Evolutionary conservation across 2,888 invertebrate genomes (phyloP), one percentile per base, ranked within the genome.

Genomic region (Axea sp.): DNA sequence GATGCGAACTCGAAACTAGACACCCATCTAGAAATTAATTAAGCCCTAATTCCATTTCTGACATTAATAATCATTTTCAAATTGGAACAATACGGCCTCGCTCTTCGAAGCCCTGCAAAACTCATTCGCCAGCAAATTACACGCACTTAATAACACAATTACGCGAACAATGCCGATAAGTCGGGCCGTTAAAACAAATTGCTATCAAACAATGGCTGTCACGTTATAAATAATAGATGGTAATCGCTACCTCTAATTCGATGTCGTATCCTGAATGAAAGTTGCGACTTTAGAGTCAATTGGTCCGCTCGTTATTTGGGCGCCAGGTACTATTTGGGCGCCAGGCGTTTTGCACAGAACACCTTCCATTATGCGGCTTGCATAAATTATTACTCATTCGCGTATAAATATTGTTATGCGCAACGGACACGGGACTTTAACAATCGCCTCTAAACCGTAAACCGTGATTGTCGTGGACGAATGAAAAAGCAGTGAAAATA

Each of bases 101-200:
- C 28, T 49, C 19, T 28, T 49, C 33, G 51, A 62, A 65, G 26
- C 14, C 45, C 35, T 8, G n/a, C 57, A 19, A 39, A 31, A 57
- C 57, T 67, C 67, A 26, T 57, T 39, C 33, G 49, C 39, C 41
- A 17, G 41, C 49, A 57, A 49, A 67, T 67, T 67, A 57, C 67
- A 67, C 31, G 49, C 55, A 67, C 49, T 57, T 49, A 67, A 67
- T 67, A 67, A 39, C 67, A 33, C 57, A 57, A 57, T 67, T 67
- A 67, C 57, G 26, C 30, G 57, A 26, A 67, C 67, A 67, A 67
- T 67, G 67, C 67, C 67, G 57, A 67, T 67, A 65, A 65, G 55
- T 65, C 47, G 30, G 37, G 28, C 30, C 47, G 55, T 65, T 47
- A 57, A 67, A 67, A 67, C 57, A 49, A 57, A 68, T 68, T 59